Base-by-base conservation (phyloP, 2,797 vertebrate genomes). In the Enteromius fasciolatus region DNA sequence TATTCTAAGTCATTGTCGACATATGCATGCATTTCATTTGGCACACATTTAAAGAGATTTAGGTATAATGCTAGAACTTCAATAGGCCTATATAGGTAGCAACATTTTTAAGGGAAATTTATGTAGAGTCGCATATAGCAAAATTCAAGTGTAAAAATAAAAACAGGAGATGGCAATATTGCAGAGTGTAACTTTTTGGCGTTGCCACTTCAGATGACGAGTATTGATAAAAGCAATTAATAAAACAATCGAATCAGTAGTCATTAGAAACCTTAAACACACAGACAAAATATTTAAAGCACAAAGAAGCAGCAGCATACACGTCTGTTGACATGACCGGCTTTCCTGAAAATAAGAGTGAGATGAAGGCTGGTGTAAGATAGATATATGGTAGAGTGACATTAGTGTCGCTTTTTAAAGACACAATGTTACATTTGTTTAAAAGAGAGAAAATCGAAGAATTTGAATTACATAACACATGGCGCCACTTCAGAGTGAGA, bases 391-490 rank as follows among this genome's bases (percentile, higher is more conserved):
- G 20, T 23, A 20, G 7, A 28, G 5, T 28, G 2, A 63, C 25
- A 31, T 5, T 59, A 3, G 57, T 44, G n/a, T 20, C 1, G 9
- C 23, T 23, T 41, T 31, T 23, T 63, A 28, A 36, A 73, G n/a
- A 39, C 25, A 36, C 44, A 23, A 18, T 36, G 57, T 36, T 74
- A 23, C 8, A 50, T 64, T 73, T 28, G 57, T 14, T 63, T 50
- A 18, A 73, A 81, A 33, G 20, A 46, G 3, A 23, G 50, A 33
- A 63, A 48, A 48, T 81, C 57, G 2, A 81, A 61, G 23, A 80
- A 25, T 20, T 20, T 1, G 31, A 48, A 28, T 81, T 81, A 52
- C 54, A 36, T 73, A 80, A 73, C 68, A 57, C 67, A 73, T 73
- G 41, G 41, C 79, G 41, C 57, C 69, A 41, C 74, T 81, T 64